Percentiles rank a stretch among this genome's conserved stretches.
phyloP scores from a whole-genome alignment of 1,140 invertebrate genomes.

The Drosophila chauvacae region DNA sequence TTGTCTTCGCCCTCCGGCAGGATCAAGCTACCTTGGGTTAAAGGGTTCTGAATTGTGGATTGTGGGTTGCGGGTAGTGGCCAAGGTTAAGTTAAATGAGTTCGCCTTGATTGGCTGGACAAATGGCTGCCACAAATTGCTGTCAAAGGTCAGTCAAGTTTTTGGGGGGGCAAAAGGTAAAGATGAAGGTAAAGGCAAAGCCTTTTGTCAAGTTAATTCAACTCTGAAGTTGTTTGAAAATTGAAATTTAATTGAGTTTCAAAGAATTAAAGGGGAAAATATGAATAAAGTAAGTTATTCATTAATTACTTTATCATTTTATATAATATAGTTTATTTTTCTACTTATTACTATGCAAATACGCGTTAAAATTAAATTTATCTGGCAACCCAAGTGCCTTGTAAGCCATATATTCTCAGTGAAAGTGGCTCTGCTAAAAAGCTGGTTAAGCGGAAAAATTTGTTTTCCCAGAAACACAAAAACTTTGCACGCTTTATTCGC shows the following conservation, averaged over 20 bases:
- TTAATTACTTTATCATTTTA: not conserved
- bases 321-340: not conserved
- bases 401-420: not conserved
- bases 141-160: constrained; percentile 10
- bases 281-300: not conserved
- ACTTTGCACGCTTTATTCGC: constrained; percentile 1
- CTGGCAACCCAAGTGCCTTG: not conserved
- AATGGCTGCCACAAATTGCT: constrained; percentile 7
- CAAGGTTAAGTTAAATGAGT: constrained; percentile 28
- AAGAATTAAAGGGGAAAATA: not conserved
- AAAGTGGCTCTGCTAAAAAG: constrained; percentile 1
- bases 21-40: constrained; percentile 16
- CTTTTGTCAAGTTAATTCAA: not conserved
- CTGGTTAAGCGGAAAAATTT: constrained; percentile 6
- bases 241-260: constrained; percentile 1
- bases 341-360: not conserved
- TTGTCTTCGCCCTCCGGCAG: constrained; percentile 21
- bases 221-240: not conserved
- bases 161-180: not conserved
- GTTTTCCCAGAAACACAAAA: not conserved
- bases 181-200: not conserved
- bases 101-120: constrained; percentile 7
- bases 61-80: too few species aligned
- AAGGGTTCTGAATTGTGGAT: too few species aligned
- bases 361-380: not conserved